Conservation (phyloP, 1,140 invertebrate species). For the Matsumurasca onukii region DNA sequence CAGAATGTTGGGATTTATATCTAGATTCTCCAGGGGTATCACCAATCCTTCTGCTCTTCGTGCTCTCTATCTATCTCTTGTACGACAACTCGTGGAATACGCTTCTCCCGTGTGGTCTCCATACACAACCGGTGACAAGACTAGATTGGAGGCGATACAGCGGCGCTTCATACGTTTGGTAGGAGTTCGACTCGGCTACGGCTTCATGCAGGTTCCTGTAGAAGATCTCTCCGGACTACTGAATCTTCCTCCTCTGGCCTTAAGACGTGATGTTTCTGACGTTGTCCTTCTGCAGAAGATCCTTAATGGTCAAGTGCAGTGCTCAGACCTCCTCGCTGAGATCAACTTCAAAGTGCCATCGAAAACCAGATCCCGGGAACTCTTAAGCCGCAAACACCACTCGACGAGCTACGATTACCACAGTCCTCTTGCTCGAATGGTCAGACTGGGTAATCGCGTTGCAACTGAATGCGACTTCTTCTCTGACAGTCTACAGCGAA, state of each 20-base stretch:
- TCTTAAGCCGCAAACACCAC: not conserved
- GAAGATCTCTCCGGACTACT: not conserved
- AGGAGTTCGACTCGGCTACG: not conserved
- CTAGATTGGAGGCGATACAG: not conserved
- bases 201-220: not conserved
- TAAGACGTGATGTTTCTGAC: not conserved
- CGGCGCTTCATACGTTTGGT: not conserved
- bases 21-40: not conserved
- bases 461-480: not conserved
- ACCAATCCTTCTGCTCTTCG: not conserved
- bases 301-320: not conserved
- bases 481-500: not conserved
- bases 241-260: conserved; percentile 1
- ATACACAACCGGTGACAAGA: not conserved
- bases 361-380: not conserved
- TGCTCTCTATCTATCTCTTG: not conserved
- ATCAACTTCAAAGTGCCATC: not conserved
- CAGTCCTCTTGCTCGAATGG: not conserved
- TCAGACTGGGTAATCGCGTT: not conserved
- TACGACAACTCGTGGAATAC: not conserved
- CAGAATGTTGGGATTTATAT: not conserved
- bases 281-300: conserved; percentile 1
- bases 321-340: not conserved
- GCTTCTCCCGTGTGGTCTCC: not conserved
- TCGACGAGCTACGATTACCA: not conserved